Evolutionary conservation across 2,113 vertebrate genomes (phyloP).

Genomic region (Macquaria ambigua): DNA sequence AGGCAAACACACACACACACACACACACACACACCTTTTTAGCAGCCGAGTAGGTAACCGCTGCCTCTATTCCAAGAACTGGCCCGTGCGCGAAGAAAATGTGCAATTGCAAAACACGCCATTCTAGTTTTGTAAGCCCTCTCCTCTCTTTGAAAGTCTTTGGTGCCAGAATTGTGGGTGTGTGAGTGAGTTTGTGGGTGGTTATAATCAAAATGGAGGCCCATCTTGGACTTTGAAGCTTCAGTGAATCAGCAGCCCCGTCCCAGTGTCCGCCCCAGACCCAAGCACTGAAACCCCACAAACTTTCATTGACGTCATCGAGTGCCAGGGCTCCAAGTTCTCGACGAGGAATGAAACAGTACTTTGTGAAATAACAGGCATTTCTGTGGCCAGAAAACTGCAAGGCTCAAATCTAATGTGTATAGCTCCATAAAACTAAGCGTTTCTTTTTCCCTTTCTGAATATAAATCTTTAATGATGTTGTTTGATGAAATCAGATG

Average conservation of each 20-base stretch:
- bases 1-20: constrained; percentile 22
- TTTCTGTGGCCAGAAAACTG: constrained; percentile 9
- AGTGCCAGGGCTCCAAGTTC: not conserved
- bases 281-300: not conserved
- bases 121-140: constrained; percentile 33
- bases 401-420: not conserved
- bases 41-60: constrained; percentile 6
- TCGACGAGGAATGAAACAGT: constrained; percentile 7
- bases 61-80: constrained; percentile 54
- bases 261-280: not conserved
- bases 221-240: not conserved
- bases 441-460: not conserved
- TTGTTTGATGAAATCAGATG: not conserved
- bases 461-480: not conserved
- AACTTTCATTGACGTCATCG: constrained; percentile 2
- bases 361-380: not conserved
- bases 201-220: not conserved
- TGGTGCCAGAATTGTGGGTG: constrained; percentile 10
- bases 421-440: not conserved
- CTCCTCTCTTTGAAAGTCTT: constrained; percentile 9
- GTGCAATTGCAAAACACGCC: constrained; percentile 27
- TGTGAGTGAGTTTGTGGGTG: not conserved
- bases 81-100: not conserved
- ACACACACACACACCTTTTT: constrained; percentile 34
- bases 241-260: not conserved